Evolutionary conservation across 1,140 invertebrate genomes (phyloP).

Genomic region (Gonioctena quinquepunctata): DNA sequence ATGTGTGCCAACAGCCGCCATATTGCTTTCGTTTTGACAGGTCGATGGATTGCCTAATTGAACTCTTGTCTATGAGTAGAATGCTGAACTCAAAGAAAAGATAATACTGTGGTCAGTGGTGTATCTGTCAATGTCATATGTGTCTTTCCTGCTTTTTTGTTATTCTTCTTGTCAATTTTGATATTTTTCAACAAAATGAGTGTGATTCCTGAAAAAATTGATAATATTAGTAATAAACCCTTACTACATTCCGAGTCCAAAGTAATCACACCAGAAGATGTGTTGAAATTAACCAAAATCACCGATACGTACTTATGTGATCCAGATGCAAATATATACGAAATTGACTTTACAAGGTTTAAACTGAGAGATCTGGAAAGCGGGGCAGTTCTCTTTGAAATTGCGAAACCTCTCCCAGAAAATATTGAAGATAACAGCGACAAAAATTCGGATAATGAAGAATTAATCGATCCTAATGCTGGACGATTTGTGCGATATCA

Average conservation of each 20-base stretch:
- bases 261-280: slow-evolving; percentile 65
- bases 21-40: too few relatives aligned
- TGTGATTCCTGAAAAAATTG: slow-evolving; percentile 47
- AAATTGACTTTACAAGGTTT: slow-evolving; percentile 97
- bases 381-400: slow-evolving; percentile 93
- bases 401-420: slow-evolving; percentile 82
- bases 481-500: slow-evolving; percentile 96
- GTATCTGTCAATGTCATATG: neutral
- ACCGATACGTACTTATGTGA: slow-evolving; percentile 84
- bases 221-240: slow-evolving; percentile 39
- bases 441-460: slow-evolving; percentile 63
- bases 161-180: neutral
- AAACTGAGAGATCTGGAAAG: slow-evolving; percentile 96
- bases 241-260: slow-evolving; percentile 30
- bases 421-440: slow-evolving; percentile 69
- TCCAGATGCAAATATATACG: slow-evolving; percentile 94
- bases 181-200: slow-evolving; percentile 41
- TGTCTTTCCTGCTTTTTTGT: too few relatives aligned
- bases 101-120: too few relatives aligned
- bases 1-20: too few relatives aligned
- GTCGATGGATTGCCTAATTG: too few relatives aligned
- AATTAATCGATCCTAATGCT: slow-evolving; percentile 80
- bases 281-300: slow-evolving; percentile 64
- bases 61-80: too few relatives aligned
- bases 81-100: too few relatives aligned